These are phyloP conservation scores for Danio tinwini DNA, from an alignment of 2,797 vertebrate genomes.

Conservation along the genomic window DNA sequence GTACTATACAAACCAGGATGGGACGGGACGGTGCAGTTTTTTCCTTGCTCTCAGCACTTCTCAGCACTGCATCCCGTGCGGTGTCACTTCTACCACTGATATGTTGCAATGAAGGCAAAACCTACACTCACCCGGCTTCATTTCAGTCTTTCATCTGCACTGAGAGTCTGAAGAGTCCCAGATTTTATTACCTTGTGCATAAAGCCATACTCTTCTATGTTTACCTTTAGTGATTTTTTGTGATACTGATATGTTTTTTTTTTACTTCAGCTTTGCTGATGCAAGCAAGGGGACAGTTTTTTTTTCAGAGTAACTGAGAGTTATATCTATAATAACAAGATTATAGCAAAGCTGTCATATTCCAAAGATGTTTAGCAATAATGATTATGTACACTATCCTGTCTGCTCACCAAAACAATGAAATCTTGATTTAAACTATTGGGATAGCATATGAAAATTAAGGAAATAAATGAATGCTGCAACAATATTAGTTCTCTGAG, in stretches of 20 bases:
- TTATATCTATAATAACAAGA: background rate
- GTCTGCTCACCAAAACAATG: background rate
- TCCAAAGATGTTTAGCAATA: background rate
- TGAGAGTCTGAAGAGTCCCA: slow-evolving; percentile 32
- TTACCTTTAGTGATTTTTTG: slow-evolving; percentile 32
- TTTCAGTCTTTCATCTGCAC: slow-evolving; percentile 47
- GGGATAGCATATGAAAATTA: background rate
- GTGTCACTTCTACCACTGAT: slow-evolving; percentile 52
- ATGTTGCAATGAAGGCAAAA: slow-evolving; percentile 52
- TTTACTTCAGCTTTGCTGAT: background rate
- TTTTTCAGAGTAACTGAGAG: slow-evolving; percentile 11
- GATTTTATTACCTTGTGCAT: slow-evolving; percentile 35
- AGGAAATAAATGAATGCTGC: background rate
- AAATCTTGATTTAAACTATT: background rate
- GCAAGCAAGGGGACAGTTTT: slow-evolving; percentile 5
- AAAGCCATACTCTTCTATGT: background rate
- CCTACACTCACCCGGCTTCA: slow-evolving; percentile 36
- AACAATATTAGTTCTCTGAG: background rate
- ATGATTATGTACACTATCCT: background rate
- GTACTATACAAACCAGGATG: slow-evolving; percentile 31
- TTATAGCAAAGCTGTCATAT: slow-evolving; percentile 2
- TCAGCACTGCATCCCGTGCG: slow-evolving; percentile 32
- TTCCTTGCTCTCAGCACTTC: slow-evolving; percentile 60
- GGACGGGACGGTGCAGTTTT: slow-evolving; percentile 38
- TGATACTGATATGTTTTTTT: slow-evolving; percentile 29